Evolutionary conservation across 2,113 vertebrate genomes (phyloP), one percentile per base, ranked within the genome.

Genomic region (Nerophis ophidion): DNA sequence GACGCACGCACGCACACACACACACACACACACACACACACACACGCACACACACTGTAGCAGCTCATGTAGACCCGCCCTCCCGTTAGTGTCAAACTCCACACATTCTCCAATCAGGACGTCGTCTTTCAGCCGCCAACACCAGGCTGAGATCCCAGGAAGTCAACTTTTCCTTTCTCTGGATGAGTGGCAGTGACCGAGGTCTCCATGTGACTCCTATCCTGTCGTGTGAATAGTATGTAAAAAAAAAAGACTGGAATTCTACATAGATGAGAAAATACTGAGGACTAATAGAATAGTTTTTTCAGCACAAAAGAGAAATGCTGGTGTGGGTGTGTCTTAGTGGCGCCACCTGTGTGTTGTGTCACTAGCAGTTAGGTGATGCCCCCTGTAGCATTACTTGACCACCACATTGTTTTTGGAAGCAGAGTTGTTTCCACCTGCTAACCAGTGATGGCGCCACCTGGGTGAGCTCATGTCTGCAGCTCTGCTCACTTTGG

Each of bases 181-280:
- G 19, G 19, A 19, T 19, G 19, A 4, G 49, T 16, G 16, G 16
- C 49, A 51, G 49, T 10, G 16, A 16, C 5, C 7, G 33, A 48
- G 34, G 14, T 58, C 15, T 56, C 54, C 40, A 14, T 8, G 50
- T 52, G 54, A 76, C 65, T 65, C 64, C 57, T 48, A 35, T n/a
- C 64, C 67, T 61, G 50, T 70, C 60, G 58, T 82, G 83, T 84
- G 70, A 76, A 84, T 86, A 87, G 62, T 77, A 76, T 87, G 77
- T 82, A 86, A 74, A 87, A 44, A 87, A 44, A 55, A 63, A 26
- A 26, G 17, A 68, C 60, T 19, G 14, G 15, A 34, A 54, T 57
- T 57, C 35, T 19, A 68, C 48, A 76, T 58, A 64, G 36, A 74
- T 35, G 58, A 73, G 54, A 66, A 62, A 57, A 70, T 58, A 61